Percentiles rank a stretch among this genome's conserved stretches.
Evolutionary conservation across 2,888 invertebrate genomes (phyloP).

Genomic region (Ennomos quercinarius): DNA sequence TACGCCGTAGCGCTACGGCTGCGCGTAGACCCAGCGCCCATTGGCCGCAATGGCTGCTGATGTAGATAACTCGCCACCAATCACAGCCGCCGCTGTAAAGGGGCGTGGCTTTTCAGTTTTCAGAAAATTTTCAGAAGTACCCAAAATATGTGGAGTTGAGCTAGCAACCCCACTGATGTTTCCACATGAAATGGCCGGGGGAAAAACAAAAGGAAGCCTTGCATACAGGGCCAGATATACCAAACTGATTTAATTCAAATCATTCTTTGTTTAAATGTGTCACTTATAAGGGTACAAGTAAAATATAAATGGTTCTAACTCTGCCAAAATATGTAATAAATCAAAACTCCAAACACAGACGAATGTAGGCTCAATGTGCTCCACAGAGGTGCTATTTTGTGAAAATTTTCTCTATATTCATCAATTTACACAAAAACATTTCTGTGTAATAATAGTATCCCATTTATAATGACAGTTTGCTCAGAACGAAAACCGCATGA

Average conservation of each 20-base stretch:
- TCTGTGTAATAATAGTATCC: too few relatives aligned
- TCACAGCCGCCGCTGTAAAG: conserved; percentile 67
- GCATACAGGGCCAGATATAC: conserved; percentile 30
- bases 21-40: conserved; percentile 72
- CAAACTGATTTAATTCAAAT: conserved; percentile 14
- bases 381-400: too few relatives aligned
- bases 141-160: conserved; percentile 60
- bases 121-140: conserved; percentile 80
- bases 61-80: conserved; percentile 70
- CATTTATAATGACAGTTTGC: too few relatives aligned
- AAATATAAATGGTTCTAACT: too few relatives aligned
- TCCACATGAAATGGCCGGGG: conserved; percentile 55
- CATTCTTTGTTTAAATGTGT: conserved; percentile 10
- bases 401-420: too few relatives aligned
- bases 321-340: too few relatives aligned
- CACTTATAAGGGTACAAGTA: conserved; percentile 13
- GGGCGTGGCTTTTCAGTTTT: conserved; percentile 78
- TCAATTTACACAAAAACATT: too few relatives aligned
- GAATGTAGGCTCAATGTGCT: too few relatives aligned
- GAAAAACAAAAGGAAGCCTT: conserved; percentile 35
- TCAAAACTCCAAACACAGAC: too few relatives aligned
- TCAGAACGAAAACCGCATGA: too few relatives aligned
- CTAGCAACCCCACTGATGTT: conserved; percentile 60
- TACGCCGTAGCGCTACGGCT: conserved; percentile 71
- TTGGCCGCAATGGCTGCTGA: conserved; percentile 70